A percentile compares a stretch with the other conserved stretches of the same genome.
Evolutionary conservation across 2,888 invertebrate genomes (phyloP).

Genomic region (Zele albiditarsus): DNA sequence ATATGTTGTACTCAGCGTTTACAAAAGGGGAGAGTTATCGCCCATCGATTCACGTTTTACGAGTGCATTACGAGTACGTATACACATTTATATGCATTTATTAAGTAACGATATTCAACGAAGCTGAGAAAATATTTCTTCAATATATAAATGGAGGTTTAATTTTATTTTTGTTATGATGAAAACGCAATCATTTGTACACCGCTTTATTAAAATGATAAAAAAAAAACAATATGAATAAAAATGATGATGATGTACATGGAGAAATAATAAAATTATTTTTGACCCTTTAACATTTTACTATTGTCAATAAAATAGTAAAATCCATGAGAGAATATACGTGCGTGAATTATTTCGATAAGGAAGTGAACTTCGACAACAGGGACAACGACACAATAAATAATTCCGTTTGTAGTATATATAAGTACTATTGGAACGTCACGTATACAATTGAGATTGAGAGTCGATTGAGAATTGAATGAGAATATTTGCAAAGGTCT

Average conservation of each 20-base stretch:
- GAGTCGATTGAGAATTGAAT: constrained; percentile 24
- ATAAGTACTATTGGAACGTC: constrained; percentile 23
- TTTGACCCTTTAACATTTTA: constrained; percentile 3
- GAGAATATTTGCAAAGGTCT: constrained; percentile 26
- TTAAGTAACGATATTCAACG: not conserved
- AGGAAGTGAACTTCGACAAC: constrained; percentile 27
- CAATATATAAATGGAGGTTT: not conserved
- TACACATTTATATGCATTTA: not conserved
- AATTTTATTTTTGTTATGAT: constrained; percentile 9
- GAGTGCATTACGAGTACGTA: not conserved
- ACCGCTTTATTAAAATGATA: not conserved
- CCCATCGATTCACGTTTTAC: constrained; percentile 18
- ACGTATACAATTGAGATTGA: constrained; percentile 30
- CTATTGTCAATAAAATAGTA: constrained; percentile 8
- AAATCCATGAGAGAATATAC: constrained; percentile 45
- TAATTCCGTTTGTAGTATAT: constrained; percentile 26
- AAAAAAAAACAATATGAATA: not conserved
- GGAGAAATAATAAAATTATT: not conserved
- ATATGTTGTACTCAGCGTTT: not conserved
- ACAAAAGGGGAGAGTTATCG: constrained; percentile 33
- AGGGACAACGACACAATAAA: constrained; percentile 41
- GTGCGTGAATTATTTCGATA: constrained; percentile 17
- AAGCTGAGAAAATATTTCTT: constrained; percentile 21
- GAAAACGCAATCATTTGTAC: not conserved
- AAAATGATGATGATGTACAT: not conserved